Evolutionary conservation across 2,113 vertebrate species (phyloP), one percentile per base, ranked within the genome.

Genomic region (Piliocolobus tephrosceles): DNA sequence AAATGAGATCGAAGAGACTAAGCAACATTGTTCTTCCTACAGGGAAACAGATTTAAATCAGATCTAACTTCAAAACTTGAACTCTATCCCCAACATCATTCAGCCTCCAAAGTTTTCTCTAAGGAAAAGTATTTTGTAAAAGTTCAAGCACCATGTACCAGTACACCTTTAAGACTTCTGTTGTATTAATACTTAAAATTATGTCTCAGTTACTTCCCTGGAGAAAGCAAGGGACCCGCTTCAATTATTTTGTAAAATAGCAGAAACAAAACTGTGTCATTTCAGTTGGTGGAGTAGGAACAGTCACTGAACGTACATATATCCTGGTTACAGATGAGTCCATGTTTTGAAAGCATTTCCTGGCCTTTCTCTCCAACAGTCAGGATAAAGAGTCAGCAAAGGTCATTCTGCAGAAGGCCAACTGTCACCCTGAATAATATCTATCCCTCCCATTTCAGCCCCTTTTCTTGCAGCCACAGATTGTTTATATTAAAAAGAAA

Each of bases 341-440:
- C 8, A 7, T 23, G 30, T 85, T 83, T 85, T 20, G 16, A 64
- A 75, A 66, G 43, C 70, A 76, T 40, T 94, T 84, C 72, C 96
- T 58, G 40, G 81, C 61, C 43, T 84, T 50, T 88, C 25, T 18
- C 35, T 55, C 80, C 38, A 66, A 22, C n/a, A 35, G 47, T 58
- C 47, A 87, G 76, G 72, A 90, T 79, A 85, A 96, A 93, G 22
- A 83, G 82, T 57, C 58, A 68, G 14, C 52, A 68, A 93, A 97
- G 73, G 78, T 80, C 83, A 93, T 17, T 94, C 58, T 83, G 40
- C 47, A 27, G 12, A 93, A 91, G 86, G 20, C 20, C 35, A 50
- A 58, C 61, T 8, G 32, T 75, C 22, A 27, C 52, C 32, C 38
- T 90, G 92, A 94, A 57, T 76, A 45, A 52, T 43, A 58, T 23